Base-by-base conservation (phyloP, 2,888 invertebrate genomes). In the Ethmia dodecea region DNA sequence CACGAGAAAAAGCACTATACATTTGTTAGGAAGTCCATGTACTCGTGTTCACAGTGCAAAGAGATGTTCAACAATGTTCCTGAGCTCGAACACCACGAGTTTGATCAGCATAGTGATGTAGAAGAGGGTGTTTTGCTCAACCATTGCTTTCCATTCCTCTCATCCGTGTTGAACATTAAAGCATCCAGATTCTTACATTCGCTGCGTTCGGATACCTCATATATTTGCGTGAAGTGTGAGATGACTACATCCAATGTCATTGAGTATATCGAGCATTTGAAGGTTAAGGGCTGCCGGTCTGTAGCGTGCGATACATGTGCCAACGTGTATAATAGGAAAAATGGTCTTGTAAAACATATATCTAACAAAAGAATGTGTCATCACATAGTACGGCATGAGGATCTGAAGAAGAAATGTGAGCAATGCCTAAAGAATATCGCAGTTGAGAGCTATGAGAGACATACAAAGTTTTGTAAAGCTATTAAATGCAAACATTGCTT, bases 11-110 rank as follows among this genome's bases (percentile, higher is more conserved):
- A 60, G 18, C 84, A 84, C 46, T 14, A 31, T 9, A 22, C 12
- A 8, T 20, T 20, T 3, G 13, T 31, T 2, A 30, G 32, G 0
- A 51, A 52, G 2, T 28, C 40, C 1, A 35, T 39, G 0, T 55
- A 49, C 8, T 46, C 50, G 0, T 84, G 84, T 40, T 68, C 78
- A 0, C 67, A 74, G 2, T 84, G 84, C 32, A 27, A 33, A 0
- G 14, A 28, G 0, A 38, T 37, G 1, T 78, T 65, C 34, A 32
- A 35, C 0, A 55, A 49, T 9, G 18, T 41, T 0, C 12, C 15
- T 0, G 56, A 66, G 0, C 36, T 81, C 1, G 58, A 58, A 15
- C 4, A 36, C 0, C 84, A 83, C 33, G 65, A 69, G 10, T 36
- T 38, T 1, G 28, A 18, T 0, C 22, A 38, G 1, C 68, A 68